These are phyloP conservation scores for Adelphocoris suturalis DNA, from an alignment of 2,888 invertebrate species.

Conservation along the genomic window DNA sequence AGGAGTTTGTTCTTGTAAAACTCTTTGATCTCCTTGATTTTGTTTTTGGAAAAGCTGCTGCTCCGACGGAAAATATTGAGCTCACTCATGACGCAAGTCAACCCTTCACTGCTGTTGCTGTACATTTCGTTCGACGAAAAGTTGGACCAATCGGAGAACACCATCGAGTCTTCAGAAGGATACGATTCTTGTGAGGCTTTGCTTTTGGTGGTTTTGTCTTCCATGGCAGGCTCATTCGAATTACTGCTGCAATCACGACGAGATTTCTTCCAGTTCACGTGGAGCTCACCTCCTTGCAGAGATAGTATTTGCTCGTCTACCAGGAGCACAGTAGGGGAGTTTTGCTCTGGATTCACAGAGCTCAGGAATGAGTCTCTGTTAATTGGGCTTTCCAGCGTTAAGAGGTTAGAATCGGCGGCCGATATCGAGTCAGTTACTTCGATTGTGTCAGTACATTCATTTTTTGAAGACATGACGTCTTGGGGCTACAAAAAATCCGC, in stretches of 20 bases:
- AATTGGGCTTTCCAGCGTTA: neutral
- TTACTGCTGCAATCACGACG: neutral
- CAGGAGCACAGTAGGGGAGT: neutral
- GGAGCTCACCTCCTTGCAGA: neutral
- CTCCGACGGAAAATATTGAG: conserved; percentile 46
- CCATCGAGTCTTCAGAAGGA: neutral
- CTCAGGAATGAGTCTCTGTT: neutral
- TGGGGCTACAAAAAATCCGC: conserved; percentile 3
- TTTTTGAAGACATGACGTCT: conserved; percentile 34
- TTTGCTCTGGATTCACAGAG: neutral
- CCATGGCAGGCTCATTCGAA: neutral
- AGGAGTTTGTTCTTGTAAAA: conserved; percentile 52
- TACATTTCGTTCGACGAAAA: neutral
- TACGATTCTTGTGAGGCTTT: neutral
- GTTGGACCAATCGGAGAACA: neutral
- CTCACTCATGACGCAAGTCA: conserved; percentile 59
- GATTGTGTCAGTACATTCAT: neutral
- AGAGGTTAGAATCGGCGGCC: neutral
- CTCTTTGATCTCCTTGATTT: conserved; percentile 48
- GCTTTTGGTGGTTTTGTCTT: neutral
- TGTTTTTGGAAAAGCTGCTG: conserved; percentile 49
- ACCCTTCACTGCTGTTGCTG: conserved; percentile 20
- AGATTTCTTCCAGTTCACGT: conserved; percentile 26
- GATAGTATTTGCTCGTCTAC: neutral
- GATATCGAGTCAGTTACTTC: neutral